A percentile compares a stretch with the other conserved stretches of the same genome.
phyloP scores from a whole-genome alignment of 1,140 invertebrate genomes.

The Delia radicum region DNA sequence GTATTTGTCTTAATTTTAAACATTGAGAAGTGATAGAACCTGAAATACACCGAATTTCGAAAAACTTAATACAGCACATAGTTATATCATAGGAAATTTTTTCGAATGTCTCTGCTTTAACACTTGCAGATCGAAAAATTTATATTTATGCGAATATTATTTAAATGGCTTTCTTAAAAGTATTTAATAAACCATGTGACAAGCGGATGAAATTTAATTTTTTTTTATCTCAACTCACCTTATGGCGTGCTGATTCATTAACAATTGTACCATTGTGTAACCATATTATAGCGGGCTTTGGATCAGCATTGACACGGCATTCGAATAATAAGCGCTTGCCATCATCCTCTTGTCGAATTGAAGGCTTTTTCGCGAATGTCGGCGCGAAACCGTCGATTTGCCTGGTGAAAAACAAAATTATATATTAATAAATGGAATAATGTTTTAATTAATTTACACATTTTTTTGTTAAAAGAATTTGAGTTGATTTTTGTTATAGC shows the following conservation, averaged over 20 bases:
- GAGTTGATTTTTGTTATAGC: too few species aligned
- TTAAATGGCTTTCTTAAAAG: not conserved
- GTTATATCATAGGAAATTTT: too few species aligned
- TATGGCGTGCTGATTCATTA: constrained; percentile 75
- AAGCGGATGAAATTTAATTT: not conserved
- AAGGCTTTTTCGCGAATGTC: constrained; percentile 95
- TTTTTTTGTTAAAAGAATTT: too few species aligned
- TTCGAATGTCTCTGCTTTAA: too few species aligned
- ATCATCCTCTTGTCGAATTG: constrained; percentile 95
- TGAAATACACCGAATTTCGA: too few species aligned
- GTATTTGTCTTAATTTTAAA: too few species aligned
- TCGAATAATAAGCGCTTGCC: constrained; percentile 94
- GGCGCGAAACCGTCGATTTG: constrained; percentile 97
- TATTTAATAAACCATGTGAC: not conserved
- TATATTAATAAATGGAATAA: not conserved
- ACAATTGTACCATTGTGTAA: constrained; percentile 83
- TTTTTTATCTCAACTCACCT: constrained; percentile 61
- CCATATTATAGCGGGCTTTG: constrained; percentile 87
- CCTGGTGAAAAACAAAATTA: constrained; percentile 59
- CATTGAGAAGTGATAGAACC: too few species aligned
- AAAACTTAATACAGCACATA: too few species aligned
- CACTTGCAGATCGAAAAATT: too few species aligned
- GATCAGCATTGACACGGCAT: constrained; percentile 92
- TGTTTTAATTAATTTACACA: not conserved
- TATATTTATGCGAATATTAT: too few species aligned